Evolutionary conservation across 2,888 invertebrate species (phyloP), one percentile per base, ranked within the genome.

Genomic region (Lagria hirta): DNA sequence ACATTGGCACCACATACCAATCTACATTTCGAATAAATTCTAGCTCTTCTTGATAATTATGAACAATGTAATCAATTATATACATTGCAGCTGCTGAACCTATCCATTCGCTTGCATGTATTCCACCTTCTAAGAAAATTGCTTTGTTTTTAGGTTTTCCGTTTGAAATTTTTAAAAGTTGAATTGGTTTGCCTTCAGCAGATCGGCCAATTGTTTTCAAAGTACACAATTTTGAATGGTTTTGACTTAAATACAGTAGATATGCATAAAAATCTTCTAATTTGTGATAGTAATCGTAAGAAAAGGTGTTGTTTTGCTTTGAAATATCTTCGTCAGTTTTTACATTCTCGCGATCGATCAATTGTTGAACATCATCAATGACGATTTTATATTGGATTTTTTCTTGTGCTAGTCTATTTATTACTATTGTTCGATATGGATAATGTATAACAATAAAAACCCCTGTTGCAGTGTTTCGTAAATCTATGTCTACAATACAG

Each of bases 71-170:
- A 61, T 88, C 80, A 10, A 88, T 82, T 21, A 89, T 74, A 66
- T 81, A 90, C 0, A 88, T 85, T 2, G 86, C 87, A 0, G 84
- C 79, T 0, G 90, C 86, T 0, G 86, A 83, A 24, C 86, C 84
- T 58, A 91, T 88, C 90, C 90, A 96, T 74, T 96, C 96, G 12
- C 95, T 78, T 0, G 91, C 88, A 60, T 93, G 92, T 54, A 91
- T 90, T 11, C 88, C 84, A 0, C 82, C 85, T 60, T 86, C 86
- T 23, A 86, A 43, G 86, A 87, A 88, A 6, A 88, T 75, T 0
- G 82, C 83, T 1, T 75, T 72, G 41, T 65, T 66, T 1, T 52
- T 55, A 0, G 70, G 57, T 16, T 77, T 73, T 3, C 86, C 84
- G 59, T 86, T 85, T 3, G 87, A 87, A 48, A 88, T 82, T 61